phyloP scores from a whole-genome alignment of 2,888 invertebrate species.

The Pocota personata region DNA sequence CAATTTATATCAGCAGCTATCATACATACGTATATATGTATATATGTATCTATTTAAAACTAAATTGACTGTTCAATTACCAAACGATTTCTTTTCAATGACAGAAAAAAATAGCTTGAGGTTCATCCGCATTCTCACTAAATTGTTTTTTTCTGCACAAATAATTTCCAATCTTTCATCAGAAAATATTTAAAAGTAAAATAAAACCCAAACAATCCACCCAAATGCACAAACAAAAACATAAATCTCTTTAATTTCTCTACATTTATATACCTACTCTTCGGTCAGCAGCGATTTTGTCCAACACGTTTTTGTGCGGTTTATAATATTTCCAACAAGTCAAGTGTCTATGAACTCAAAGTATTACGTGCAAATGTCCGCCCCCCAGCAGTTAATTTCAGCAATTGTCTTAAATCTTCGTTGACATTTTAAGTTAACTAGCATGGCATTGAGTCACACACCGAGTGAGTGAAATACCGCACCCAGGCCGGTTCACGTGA shows the following conservation, averaged over 20 bases:
- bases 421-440: conserved; percentile 61
- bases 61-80: no score
- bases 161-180: not conserved
- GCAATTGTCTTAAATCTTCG: conserved; percentile 60
- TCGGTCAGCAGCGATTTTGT: not conserved
- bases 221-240: not conserved
- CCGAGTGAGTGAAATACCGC: conserved; percentile 35
- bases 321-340: not conserved
- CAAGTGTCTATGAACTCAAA: conserved; percentile 46
- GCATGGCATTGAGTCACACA: conserved; percentile 55
- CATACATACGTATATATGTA: no score
- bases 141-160: not conserved
- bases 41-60: no score
- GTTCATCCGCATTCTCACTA: not conserved
- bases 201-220: not conserved
- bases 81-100: no score
- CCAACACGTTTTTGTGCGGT: conserved; percentile 15
- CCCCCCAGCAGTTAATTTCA: conserved; percentile 45
- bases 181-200: not conserved
- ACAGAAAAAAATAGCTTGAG: not conserved
- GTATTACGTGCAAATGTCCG: conserved; percentile 50
- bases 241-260: conserved; percentile 1
- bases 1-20: no score
- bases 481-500: conserved; percentile 64
- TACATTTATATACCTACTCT: not conserved